Base-by-base conservation (phyloP, 2,113 vertebrate genomes). In the Serinus canaria region DNA sequence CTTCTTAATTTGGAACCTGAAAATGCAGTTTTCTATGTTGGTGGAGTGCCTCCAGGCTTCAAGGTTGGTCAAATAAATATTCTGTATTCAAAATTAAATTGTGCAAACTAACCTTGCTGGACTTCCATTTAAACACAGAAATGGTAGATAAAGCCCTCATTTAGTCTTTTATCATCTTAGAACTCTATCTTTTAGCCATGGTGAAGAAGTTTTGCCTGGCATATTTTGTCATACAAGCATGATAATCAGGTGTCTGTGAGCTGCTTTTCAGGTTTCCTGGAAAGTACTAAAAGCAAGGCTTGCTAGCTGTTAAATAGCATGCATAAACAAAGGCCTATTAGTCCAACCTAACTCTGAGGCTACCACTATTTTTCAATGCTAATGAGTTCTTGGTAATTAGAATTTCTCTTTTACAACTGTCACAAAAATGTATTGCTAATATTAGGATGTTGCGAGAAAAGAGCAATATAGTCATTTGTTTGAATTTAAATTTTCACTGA, bases 11-110 rank as follows among this genome's bases (percentile, higher is more conserved):
- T 99, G 47, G 98, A 99, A 73, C 98, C 99, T 7, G 97, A 98
- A 78, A 98, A 99, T 72, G 93, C 98, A 3, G 98, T 99, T 58
- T 99, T 99, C 97, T 99, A 99, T 18, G 98, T 99, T n/a, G 99
- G 99, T 1, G 99, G 99, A 7, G 98, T 99, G 52, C 99, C 99
- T 89, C 90, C 98, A 39, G 96, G 96, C 50, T 98, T 99, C 93
- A 98, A 93, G 98, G 99, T 99, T 96, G 60, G 97, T 89, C 56
- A 44, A 44, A 81, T 31, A 83, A 81, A 73, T 92, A 17, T 28
- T 79, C 27, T 53, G 13, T 52, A 25, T 37, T 83, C 27, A 81
- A 33, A 90, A 56, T 13, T 44, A 69, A 83, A 79, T 52, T 70
- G 39, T 18, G 37, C 9, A 63, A 80, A 37, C 19, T 15, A 52